A percentile compares a stretch with the other conserved stretches of the same genome.
These are phyloP conservation scores for Salpingus planirostris DNA, from an alignment of 2,888 invertebrate genomes.

Conservation along the genomic window DNA sequence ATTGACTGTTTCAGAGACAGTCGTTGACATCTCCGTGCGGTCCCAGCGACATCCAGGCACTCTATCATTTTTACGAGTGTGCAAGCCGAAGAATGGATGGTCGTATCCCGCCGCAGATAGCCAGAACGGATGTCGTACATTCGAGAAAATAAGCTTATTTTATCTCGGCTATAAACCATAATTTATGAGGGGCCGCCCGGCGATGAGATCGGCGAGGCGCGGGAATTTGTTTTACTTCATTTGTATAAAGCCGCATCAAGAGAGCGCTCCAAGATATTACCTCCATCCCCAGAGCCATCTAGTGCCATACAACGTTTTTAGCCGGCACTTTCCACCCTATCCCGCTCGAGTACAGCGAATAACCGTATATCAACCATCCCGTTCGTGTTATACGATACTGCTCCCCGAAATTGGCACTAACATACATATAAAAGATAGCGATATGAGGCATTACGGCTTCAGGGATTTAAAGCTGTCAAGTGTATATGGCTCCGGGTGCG, in stretches of 20 bases:
- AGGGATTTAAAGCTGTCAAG: conserved; percentile 33
- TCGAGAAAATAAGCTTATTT: conserved; percentile 43
- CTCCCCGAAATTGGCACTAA: conserved; percentile 35
- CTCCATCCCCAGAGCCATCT: conserved; percentile 31
- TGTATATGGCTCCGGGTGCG: no score
- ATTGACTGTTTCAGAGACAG: conserved; percentile 14
- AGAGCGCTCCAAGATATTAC: conserved; percentile 28
- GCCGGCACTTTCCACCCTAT: conserved; percentile 35
- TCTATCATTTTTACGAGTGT: conserved; percentile 34
- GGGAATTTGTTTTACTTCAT: conserved; percentile 36
- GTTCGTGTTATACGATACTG: conserved; percentile 34
- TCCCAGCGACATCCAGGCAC: conserved; percentile 19
- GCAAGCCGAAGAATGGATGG: conserved; percentile 31
- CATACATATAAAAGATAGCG: conserved; percentile 34
- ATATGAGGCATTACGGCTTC: conserved; percentile 36
- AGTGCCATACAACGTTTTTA: conserved; percentile 29
- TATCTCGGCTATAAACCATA: conserved; percentile 42
- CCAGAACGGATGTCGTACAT: conserved; percentile 40
- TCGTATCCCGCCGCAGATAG: conserved; percentile 33
- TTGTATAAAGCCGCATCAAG: conserved; percentile 29
- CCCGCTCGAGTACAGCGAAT: conserved; percentile 25
- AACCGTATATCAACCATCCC: conserved; percentile 31
- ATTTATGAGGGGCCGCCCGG: conserved; percentile 37
- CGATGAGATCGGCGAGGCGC: conserved; percentile 32
- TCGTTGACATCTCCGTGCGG: conserved; percentile 21